phyloP scores from a whole-genome alignment of 1,140 invertebrate species.

The Tetramorium alpestre region DNA sequence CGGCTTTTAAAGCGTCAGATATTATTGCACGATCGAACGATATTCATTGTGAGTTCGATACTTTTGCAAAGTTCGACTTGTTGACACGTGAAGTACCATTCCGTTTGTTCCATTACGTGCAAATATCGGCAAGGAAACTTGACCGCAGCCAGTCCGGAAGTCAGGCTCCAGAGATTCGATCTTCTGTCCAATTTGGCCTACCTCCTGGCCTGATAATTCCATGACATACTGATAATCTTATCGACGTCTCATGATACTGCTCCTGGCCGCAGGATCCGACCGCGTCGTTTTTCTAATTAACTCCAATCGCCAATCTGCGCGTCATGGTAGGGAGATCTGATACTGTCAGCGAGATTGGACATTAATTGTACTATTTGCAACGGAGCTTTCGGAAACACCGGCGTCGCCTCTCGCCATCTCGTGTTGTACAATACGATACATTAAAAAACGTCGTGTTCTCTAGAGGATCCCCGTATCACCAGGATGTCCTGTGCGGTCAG shows the following conservation, averaged over 20 bases:
- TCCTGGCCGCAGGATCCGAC: slow-evolving; percentile 21
- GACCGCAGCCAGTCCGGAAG: slow-evolving; percentile 69
- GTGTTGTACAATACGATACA: slow-evolving; percentile 14
- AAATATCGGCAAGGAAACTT: slow-evolving; percentile 61
- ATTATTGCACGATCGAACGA: background rate
- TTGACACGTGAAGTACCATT: background rate
- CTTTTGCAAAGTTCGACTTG: background rate
- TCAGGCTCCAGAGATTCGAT: slow-evolving; percentile 64
- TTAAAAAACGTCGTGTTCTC: slow-evolving; percentile 16
- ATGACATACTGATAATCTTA: slow-evolving; percentile 60
- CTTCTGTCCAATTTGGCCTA: slow-evolving; percentile 60
- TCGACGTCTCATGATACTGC: slow-evolving; percentile 30
- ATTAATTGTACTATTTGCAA: slow-evolving; percentile 30
- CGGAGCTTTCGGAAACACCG: slow-evolving; percentile 33
- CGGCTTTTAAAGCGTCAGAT: background rate
- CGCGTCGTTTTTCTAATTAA: slow-evolving; percentile 56
- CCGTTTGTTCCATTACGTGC: background rate
- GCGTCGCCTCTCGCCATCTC: slow-evolving; percentile 3
- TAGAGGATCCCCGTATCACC: slow-evolving; percentile 75
- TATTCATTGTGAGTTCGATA: background rate
- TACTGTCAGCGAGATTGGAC: slow-evolving; percentile 53
- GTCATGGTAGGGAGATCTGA: slow-evolving; percentile 26
- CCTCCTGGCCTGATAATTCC: slow-evolving; percentile 42
- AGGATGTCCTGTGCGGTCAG: slow-evolving; percentile 81
- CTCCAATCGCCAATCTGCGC: slow-evolving; percentile 29